Evolutionary conservation across 1,140 invertebrate genomes (phyloP).

Genomic region (Drosophila carrolli): DNA sequence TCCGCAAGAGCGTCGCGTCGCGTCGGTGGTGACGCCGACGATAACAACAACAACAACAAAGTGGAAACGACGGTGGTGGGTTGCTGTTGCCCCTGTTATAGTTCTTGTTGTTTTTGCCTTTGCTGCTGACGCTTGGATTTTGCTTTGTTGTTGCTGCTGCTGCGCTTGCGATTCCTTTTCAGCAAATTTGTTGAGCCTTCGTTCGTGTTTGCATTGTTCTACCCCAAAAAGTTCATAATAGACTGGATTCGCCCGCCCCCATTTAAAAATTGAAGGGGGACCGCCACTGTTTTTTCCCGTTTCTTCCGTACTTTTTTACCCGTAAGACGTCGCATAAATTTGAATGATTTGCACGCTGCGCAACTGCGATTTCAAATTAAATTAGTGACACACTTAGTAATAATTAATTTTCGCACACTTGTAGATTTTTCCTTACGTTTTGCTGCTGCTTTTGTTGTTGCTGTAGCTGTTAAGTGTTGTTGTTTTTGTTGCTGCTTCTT

Average conservation of each 20-base stretch:
- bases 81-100: constrained; percentile 37
- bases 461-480: constrained; percentile 16
- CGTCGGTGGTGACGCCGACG: constrained; percentile 56
- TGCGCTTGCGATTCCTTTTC: constrained; percentile 74
- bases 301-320: constrained; percentile 9
- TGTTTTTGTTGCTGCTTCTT: constrained; percentile 26
- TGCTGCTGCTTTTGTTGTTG: constrained; percentile 23
- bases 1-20: constrained; percentile 38
- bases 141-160: constrained; percentile 50
- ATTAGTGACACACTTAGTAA: constrained; percentile 82
- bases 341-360: constrained; percentile 78
- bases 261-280: not conserved
- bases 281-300: constrained; percentile 16
- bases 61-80: constrained; percentile 42
- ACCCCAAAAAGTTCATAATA: constrained; percentile 71
- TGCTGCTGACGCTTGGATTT: constrained; percentile 59
- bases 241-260: constrained; percentile 36
- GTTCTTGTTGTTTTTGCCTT: constrained; percentile 26
- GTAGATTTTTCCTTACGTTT: constrained; percentile 62
- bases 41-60: constrained; percentile 24
- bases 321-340: constrained; percentile 62
- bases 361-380: constrained; percentile 70
- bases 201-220: constrained; percentile 71
- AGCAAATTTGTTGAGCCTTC: constrained; percentile 80
- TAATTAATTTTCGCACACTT: constrained; percentile 82